phyloP scores from a whole-genome alignment of 2,888 invertebrate species.

The Leistus spinibarbis region DNA sequence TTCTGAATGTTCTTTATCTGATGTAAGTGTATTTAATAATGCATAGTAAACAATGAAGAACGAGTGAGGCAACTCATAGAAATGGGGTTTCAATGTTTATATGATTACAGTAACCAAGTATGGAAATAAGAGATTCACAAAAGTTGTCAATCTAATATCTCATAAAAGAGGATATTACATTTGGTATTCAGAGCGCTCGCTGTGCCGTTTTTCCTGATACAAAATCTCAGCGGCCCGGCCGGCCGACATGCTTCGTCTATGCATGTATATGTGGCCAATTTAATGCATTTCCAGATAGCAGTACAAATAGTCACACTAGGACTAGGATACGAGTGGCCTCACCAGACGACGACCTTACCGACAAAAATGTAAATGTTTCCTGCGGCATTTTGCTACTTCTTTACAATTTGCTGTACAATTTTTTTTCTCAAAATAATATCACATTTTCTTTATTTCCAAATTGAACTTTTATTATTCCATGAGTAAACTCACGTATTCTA shows the following conservation, averaged over 20 bases:
- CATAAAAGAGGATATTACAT: conserved; percentile 37
- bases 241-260: neutral
- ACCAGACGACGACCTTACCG: neutral
- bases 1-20: no score
- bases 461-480: no score
- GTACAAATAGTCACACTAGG: conserved; percentile 9
- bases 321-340: no score
- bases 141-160: conserved; percentile 34
- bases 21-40: neutral
- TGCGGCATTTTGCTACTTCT: neutral
- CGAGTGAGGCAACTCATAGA: neutral
- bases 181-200: conserved; percentile 33
- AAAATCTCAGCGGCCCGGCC: conserved; percentile 32
- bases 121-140: conserved; percentile 22
- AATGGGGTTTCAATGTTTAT: conserved; percentile 33
- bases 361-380: neutral
- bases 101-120: conserved; percentile 29
- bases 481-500: no score
- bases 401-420: neutral
- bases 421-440: neutral
- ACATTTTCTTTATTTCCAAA: no score
- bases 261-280: conserved; percentile 14
- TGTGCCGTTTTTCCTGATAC: neutral
- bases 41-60: neutral
- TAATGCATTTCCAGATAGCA: conserved; percentile 36